phyloP scores from a whole-genome alignment of 2,888 invertebrate genomes.

The Polymixis flavicincta region DNA sequence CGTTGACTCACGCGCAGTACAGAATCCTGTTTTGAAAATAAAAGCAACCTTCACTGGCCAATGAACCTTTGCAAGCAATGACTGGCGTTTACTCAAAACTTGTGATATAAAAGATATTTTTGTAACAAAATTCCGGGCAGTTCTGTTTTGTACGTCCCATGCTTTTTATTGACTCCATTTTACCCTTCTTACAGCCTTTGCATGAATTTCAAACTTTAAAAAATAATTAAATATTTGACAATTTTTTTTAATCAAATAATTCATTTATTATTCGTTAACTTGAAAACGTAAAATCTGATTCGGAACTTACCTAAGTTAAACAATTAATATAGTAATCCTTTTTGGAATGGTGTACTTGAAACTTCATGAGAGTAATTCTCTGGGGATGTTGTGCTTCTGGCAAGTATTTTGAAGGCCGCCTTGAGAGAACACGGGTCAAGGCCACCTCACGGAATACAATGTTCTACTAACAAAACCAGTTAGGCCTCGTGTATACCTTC shows the following conservation, averaged over 20 bases:
- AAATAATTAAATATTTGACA: no score
- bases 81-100: constrained; percentile 29
- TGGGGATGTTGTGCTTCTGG: constrained; percentile 54
- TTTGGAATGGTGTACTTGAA: constrained; percentile 39
- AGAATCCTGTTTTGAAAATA: constrained; percentile 65
- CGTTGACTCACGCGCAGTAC: constrained; percentile 52
- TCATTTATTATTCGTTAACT: background rate
- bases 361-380: constrained; percentile 49
- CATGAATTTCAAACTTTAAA: background rate
- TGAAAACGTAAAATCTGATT: constrained; percentile 3
- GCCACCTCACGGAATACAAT: constrained; percentile 60
- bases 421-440: constrained; percentile 66
- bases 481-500: constrained; percentile 50
- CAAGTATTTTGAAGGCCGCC: constrained; percentile 50
- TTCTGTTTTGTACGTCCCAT: constrained; percentile 9
- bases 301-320: constrained; percentile 5
- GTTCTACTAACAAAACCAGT: constrained; percentile 65
- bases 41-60: constrained; percentile 57
- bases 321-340: constrained; percentile 33
- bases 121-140: background rate
- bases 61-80: constrained; percentile 49
- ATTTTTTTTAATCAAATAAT: background rate
- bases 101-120: constrained; percentile 28
- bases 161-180: background rate
- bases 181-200: background rate